These are phyloP conservation scores for Ceryle rudis DNA, from an alignment of 2,797 vertebrate genomes.

Conservation along the genomic window DNA sequence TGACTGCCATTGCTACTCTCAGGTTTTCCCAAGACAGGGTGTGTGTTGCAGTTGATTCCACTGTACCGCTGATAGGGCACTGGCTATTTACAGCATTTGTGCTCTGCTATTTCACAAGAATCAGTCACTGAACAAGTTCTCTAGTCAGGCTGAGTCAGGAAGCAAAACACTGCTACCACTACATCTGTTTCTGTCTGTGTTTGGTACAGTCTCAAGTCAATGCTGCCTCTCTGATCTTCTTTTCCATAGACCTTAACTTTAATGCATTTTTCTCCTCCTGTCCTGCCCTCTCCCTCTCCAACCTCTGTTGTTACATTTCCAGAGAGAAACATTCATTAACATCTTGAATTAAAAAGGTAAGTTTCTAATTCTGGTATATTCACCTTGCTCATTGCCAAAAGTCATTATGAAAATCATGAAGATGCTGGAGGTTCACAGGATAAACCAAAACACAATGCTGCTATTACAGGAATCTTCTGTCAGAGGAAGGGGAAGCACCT, in stretches of 20 bases:
- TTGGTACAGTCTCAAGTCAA: not conserved
- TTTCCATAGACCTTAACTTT: not conserved
- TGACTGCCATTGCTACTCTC: not conserved
- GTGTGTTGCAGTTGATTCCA: not conserved
- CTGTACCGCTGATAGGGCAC: not conserved
- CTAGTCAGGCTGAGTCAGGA: not conserved
- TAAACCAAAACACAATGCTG: not conserved
- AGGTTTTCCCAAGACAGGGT: accelerated
- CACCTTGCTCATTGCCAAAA: not conserved
- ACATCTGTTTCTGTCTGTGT: not conserved
- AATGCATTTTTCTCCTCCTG: not conserved
- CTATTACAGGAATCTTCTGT: not conserved
- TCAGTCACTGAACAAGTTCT: not conserved
- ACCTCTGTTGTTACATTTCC: not conserved
- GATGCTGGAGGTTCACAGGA: not conserved
- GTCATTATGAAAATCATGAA: not conserved
- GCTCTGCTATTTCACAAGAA: not conserved
- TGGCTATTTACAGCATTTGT: not conserved
- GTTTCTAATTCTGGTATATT: not conserved
- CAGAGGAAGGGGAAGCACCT: not conserved
- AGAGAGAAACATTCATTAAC: not conserved
- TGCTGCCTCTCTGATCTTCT: not conserved
- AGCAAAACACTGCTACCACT: not conserved
- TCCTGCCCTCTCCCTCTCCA: not conserved
- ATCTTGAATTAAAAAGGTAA: not conserved